Base-by-base conservation (phyloP, 2,888 invertebrate genomes). In the Serripes groenlandicus region DNA sequence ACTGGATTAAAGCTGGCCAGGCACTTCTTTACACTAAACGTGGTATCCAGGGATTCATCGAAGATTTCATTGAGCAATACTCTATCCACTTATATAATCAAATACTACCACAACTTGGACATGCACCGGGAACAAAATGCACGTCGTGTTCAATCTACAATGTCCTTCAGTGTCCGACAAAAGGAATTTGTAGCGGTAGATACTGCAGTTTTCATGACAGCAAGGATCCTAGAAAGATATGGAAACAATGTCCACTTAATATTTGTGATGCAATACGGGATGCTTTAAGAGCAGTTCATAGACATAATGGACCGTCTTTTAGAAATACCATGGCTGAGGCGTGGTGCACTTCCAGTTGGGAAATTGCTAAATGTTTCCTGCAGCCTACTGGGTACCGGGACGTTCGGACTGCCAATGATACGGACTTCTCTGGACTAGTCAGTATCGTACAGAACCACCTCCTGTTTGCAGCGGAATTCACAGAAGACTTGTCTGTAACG, bases 291-390 rank as follows among this genome's bases (percentile, higher is more conserved):
- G n/a, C 9, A 15, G 56, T 23, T n/a, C 56, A 56, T n/a, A 15
- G 56, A 23, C n/a, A n/a, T n/a, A 5, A n/a, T n/a, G n/a, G n/a
- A n/a, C 56, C 56, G 5, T 15, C 56, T 9, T 56, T 56, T 23
- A 56, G n/a, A 56, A 56, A 56, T n/a, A 15, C 56, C 11, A n/a
- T 7, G 9, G 56, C 56, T 7, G 11, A 56, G n/a, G 56, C 7
- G n/a, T 56, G 56, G 56, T 56, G n/a, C 23, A 15, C 5, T 56
- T 56, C 56, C 9, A 56, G 56, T n/a, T 56, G 56, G 56, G 56
- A 56, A n/a, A 9, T 56, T 9, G 56, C 56, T n/a, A 56, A 56
- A 56, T 56, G 56, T 23, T 56, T 56, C n/a, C 7, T 42, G 42
- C n/a, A n/a, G n/a, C 42, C 42, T 11, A 7, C 7, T 11, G 42